Evolutionary conservation across 2,888 invertebrate genomes (phyloP).

Genomic region (Syritta pipiens): DNA sequence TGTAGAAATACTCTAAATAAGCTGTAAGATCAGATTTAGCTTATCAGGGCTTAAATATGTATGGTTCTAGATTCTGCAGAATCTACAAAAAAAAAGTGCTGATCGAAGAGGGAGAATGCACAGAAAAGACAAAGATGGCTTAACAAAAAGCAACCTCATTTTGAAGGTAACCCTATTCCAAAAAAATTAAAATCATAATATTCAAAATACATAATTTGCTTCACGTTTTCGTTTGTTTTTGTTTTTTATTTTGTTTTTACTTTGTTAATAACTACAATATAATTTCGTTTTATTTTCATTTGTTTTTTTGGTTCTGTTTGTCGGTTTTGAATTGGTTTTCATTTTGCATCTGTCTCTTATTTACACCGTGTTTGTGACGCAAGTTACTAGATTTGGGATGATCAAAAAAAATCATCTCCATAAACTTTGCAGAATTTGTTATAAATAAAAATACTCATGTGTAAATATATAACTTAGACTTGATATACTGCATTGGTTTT

Average conservation of each 20-base stretch:
- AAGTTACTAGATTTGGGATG: slow-evolving; percentile 53
- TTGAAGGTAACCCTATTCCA: slow-evolving; percentile 90
- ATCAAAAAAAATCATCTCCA: slow-evolving; percentile 12
- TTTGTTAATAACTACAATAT: slow-evolving; percentile 60
- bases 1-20: slow-evolving; percentile 70
- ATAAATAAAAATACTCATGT: slow-evolving; percentile 40
- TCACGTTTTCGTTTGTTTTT: slow-evolving; percentile 54
- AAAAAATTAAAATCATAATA: slow-evolving; percentile 69
- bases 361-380: slow-evolving; percentile 67
- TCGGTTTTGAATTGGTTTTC: slow-evolving; percentile 53
- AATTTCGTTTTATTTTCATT: no score
- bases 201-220: slow-evolving; percentile 66
- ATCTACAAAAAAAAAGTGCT: slow-evolving; percentile 99
- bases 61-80: slow-evolving; percentile 98
- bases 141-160: slow-evolving; percentile 98
- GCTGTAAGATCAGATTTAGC: slow-evolving; percentile 74
- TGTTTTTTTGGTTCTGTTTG: no score
- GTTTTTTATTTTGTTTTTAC: slow-evolving; percentile 67
- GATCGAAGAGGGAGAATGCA: slow-evolving; percentile 97
- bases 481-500: slow-evolving; percentile 58
- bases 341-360: slow-evolving; percentile 63
- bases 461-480: slow-evolving; percentile 62
- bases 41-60: slow-evolving; percentile 79
- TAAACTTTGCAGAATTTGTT: slow-evolving; percentile 55
- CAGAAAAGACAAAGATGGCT: slow-evolving; percentile 96